Percentiles rank a stretch among this genome's conserved stretches.
These are phyloP conservation scores for Nyleta sp. DNA, from an alignment of 2,888 invertebrate genomes.

Conservation along the genomic window DNA sequence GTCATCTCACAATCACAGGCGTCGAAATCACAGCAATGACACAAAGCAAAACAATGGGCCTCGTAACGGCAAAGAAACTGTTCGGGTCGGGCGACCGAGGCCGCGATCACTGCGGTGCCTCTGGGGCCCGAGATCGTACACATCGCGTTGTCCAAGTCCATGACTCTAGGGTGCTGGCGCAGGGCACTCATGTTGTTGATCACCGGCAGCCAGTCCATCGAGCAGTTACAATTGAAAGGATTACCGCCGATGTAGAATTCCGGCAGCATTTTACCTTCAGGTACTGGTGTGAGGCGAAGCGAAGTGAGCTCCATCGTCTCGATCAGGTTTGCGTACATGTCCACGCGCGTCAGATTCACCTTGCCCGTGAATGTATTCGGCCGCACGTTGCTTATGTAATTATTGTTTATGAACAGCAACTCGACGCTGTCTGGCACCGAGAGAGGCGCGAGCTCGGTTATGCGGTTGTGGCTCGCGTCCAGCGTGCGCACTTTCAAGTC, in stretches of 20 bases:
- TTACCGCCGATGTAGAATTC: slow-evolving; percentile 96
- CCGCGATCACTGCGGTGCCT: slow-evolving; percentile 90
- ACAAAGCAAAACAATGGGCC: slow-evolving; percentile 96
- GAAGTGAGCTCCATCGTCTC: slow-evolving; percentile 92
- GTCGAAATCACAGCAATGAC: slow-evolving; percentile 98
- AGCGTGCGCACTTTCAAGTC: slow-evolving; percentile 88
- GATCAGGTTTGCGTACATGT: slow-evolving; percentile 94
- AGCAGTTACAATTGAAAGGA: slow-evolving; percentile 97
- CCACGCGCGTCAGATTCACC: slow-evolving; percentile 92
- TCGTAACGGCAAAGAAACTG: slow-evolving; percentile 97
- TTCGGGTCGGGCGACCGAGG: slow-evolving; percentile 89
- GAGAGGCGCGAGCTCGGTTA: slow-evolving; percentile 91
- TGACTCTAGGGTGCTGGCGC: slow-evolving; percentile 93
- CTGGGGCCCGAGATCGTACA: slow-evolving; percentile 94
- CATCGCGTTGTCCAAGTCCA: slow-evolving; percentile 94
- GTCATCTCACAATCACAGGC: slow-evolving; percentile 99
- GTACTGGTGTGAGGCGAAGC: slow-evolving; percentile 89
- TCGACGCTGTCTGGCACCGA: slow-evolving; percentile 95
- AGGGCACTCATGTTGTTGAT: slow-evolving; percentile 93
- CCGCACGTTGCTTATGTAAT: slow-evolving; percentile 91
- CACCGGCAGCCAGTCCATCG: slow-evolving; percentile 97
- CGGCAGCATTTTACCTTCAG: slow-evolving; percentile 89
- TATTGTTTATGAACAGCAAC: slow-evolving; percentile 94
- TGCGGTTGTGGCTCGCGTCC: slow-evolving; percentile 95
- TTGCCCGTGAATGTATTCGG: slow-evolving; percentile 95